Evolutionary conservation across 2,888 invertebrate species (phyloP).

Genomic region (Gibbula magus): DNA sequence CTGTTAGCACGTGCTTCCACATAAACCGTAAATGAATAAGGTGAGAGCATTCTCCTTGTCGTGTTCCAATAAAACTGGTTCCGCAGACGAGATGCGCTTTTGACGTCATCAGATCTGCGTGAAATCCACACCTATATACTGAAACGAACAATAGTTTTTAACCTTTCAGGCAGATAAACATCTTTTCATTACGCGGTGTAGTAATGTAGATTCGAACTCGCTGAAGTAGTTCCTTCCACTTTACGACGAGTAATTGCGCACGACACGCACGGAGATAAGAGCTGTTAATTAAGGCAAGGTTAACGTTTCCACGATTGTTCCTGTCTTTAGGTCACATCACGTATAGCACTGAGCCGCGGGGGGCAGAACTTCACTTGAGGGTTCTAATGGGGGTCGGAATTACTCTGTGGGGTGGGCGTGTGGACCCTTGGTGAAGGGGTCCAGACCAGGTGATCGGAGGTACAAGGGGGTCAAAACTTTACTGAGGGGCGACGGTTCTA

Average conservation of each 20-base stretch:
- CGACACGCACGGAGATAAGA: slow-evolving; percentile 6
- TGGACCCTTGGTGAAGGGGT: too few relatives aligned
- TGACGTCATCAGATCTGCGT: slow-evolving; percentile 5
- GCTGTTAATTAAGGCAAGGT: slow-evolving; percentile 7
- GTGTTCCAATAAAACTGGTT: background rate
- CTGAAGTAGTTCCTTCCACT: background rate
- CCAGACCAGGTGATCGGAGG: too few relatives aligned
- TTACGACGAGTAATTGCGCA: background rate
- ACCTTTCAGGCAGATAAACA: background rate
- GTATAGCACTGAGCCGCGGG: background rate
- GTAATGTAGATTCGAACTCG: background rate
- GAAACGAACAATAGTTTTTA: slow-evolving; percentile 21
- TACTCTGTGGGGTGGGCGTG: background rate
- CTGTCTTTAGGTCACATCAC: slow-evolving; percentile 10
- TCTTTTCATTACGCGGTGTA: slow-evolving; percentile 13
- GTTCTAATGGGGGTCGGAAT: background rate
- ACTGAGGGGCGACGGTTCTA: too few relatives aligned
- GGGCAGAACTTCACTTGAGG: background rate
- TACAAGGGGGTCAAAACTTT: too few relatives aligned
- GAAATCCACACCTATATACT: background rate
- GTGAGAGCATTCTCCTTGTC: background rate
- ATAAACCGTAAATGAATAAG: background rate
- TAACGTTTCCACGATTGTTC: background rate
- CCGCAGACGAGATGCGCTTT: background rate
- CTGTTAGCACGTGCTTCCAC: background rate